Conservation (phyloP, 30 jellyfish, hydroid and myxozoan species). For the Sanderia malayensis region DNA sequence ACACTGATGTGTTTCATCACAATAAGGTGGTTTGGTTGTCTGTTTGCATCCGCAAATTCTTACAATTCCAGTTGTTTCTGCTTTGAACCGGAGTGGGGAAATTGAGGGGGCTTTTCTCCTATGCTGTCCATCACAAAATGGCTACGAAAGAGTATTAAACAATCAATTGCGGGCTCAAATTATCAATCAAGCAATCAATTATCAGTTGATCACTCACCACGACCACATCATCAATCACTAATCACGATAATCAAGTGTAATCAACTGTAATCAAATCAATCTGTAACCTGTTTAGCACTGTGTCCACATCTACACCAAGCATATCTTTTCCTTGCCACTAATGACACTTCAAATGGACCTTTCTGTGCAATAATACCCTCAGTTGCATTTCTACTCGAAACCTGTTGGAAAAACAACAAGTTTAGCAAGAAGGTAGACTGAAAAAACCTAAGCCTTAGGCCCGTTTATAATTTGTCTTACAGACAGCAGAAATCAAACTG, state of each 20-base stretch:
- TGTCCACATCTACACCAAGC: conserved; percentile 90
- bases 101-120: conserved; percentile 49
- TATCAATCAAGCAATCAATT: too few species aligned
- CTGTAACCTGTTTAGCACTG: conserved; percentile 86
- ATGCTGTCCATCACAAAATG: conserved; percentile 92
- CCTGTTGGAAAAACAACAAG: neutral
- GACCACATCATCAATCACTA: too few species aligned
- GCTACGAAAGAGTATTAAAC: conserved; percentile 35
- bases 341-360: conserved; percentile 52
- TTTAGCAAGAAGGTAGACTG: neutral
- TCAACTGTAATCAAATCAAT: too few species aligned
- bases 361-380: conserved; percentile 59
- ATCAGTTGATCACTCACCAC: too few species aligned
- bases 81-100: conserved; percentile 70
- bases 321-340: conserved; percentile 61
- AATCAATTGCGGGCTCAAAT: too few species aligned
- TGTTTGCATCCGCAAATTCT: conserved; percentile 93
- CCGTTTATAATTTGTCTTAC: too few species aligned
- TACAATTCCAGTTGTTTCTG: conserved; percentile 60
- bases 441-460: too few species aligned
- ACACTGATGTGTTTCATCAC: conserved; percentile 88
- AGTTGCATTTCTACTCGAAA: neutral
- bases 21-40: conserved; percentile 76
- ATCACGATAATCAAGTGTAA: too few species aligned
- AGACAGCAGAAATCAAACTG: too few species aligned